Conservation (phyloP, 2,888 invertebrate genomes). For the Pachydiplax longipennis region DNA sequence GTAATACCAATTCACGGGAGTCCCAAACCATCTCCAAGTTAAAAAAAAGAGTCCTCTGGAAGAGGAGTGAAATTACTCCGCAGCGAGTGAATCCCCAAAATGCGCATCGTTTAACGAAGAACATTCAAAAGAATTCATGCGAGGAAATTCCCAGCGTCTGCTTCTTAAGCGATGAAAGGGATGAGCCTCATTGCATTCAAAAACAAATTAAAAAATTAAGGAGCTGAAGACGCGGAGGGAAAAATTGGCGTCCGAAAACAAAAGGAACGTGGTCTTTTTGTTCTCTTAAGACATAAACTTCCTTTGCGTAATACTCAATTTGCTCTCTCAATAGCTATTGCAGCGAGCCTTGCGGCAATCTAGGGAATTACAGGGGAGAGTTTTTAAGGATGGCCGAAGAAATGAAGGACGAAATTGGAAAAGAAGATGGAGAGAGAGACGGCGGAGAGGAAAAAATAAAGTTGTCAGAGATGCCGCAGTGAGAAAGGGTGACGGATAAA, state of each 20-base stretch:
- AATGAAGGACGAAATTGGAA: neutral
- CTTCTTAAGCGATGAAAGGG: neutral
- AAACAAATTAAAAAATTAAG: neutral
- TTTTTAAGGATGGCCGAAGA: neutral
- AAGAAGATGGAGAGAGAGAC: neutral
- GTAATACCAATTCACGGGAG: too few relatives aligned
- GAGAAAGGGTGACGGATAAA: too few relatives aligned
- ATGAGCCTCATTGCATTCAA: neutral
- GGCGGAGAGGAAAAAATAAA: too few relatives aligned
- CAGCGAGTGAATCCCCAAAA: neutral
- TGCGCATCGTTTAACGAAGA: neutral
- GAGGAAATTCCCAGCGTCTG: neutral
- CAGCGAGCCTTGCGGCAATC: neutral
- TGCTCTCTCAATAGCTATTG: neutral
- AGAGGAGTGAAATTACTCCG: neutral
- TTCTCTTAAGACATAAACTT: neutral
- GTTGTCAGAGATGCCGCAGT: too few relatives aligned
- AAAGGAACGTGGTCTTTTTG: neutral
- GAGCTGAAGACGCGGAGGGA: neutral
- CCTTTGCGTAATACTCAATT: neutral
- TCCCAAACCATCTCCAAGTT: too few relatives aligned
- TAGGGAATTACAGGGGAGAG: neutral
- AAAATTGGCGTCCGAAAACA: neutral
- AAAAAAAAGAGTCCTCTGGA: too few relatives aligned
- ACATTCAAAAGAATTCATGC: neutral